These are phyloP conservation scores for Drosophila obscura DNA, from an alignment of 1,140 invertebrate species.

Conservation along the genomic window DNA sequence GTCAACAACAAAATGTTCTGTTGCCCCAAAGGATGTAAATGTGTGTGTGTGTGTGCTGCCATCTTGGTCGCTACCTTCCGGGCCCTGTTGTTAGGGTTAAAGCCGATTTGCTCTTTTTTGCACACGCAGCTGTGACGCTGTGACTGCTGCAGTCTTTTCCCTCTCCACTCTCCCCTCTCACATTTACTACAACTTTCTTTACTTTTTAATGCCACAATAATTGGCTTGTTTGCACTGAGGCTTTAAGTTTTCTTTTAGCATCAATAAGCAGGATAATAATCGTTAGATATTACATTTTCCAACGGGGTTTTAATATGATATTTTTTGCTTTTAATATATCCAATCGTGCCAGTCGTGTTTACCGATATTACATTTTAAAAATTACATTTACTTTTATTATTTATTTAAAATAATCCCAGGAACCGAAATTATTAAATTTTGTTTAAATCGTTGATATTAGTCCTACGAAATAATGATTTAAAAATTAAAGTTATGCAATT, in stretches of 20 bases:
- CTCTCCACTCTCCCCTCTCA: constrained; percentile 11
- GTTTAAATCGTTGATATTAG: no score
- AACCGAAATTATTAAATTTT: no score
- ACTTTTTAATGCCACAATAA: constrained; percentile 48
- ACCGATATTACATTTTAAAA: no score
- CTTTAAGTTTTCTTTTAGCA: constrained; percentile 32
- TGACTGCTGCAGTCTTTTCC: constrained; percentile 1
- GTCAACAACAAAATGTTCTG: constrained; percentile 61
- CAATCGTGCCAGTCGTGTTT: no score
- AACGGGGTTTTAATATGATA: no score
- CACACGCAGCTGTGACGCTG: constrained; percentile 24
- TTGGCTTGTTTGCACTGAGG: constrained; percentile 56
- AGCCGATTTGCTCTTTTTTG: constrained; percentile 33
- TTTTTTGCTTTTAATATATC: no score
- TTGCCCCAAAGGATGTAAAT: constrained; percentile 29
- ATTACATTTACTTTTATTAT: no score
- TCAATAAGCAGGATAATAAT: neutral
- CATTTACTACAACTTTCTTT: no score
- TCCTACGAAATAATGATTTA: no score
- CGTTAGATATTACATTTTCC: no score
- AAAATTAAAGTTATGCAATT: no score
- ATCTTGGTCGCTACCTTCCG: constrained; percentile 14
- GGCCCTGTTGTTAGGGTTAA: constrained; percentile 46
- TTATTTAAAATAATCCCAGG: no score
- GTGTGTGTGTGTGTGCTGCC: constrained; percentile 8